Evolutionary conservation across 2,797 vertebrate species (phyloP), one percentile per base, ranked within the genome.

Genomic region (Lacerta viridis): DNA sequence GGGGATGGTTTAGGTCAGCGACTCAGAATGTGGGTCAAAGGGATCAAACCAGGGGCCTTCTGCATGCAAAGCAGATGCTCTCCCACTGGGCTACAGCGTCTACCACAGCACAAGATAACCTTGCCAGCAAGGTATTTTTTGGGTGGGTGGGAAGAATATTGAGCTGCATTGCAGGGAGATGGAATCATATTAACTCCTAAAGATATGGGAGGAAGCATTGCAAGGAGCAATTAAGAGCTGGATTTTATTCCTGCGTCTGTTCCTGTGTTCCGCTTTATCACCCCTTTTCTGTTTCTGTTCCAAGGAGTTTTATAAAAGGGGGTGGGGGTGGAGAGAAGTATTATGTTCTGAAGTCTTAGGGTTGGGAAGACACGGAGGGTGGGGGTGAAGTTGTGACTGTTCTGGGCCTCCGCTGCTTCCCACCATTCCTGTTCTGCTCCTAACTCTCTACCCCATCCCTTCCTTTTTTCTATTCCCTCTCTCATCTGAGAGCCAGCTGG

Each of bases 281-380:
- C n/a, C 7, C 17, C 27, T 55, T 64, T 69, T 50, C 39, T 66
- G 4, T 75, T 66, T 68, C 80, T 75, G 6, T 66, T 74, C 39
- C 71, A n/a, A 9, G 18, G 55, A 64, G 17, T 87, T 87, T 81
- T 74, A 9, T 64, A 74, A 55, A 68, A 3, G 13, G 17, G 4
- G 17, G 5, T 2, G 4, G 2, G 6, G n/a, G n/a, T n/a, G 41
- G 4, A 20, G 2, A 18, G 1, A 36, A 2, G 36, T n/a, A 80
- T 46, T n/a, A 64, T 85, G 27, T 50, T 36, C 43, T 39, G 15
- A 61, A 61, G 27, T 43, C 36, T 33, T 81, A 15, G 50, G 29
- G 17, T 5, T 55, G n/a, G 23, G n/a, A 59, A 20, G 61, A 17
- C 50, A 74, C 23, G 71, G 36, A 50, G 8, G 9, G 2, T n/a